Evolutionary conservation across 2,797 vertebrate species (phyloP).

Genomic region (Chromobotia macracanthus): DNA sequence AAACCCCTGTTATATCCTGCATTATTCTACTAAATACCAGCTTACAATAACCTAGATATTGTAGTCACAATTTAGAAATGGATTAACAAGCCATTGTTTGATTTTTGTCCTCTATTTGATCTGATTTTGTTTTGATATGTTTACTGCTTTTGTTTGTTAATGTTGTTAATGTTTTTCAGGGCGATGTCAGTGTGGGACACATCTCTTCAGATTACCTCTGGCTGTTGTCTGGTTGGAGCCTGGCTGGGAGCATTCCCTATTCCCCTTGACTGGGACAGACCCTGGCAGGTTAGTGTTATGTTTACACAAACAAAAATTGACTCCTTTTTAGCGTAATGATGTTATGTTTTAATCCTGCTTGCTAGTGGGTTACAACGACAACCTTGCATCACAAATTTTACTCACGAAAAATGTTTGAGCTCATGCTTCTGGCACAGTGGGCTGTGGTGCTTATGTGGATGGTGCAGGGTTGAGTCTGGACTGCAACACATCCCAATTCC

Average conservation of each 20-base stretch:
- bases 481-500: not conserved
- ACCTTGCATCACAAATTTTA: not conserved
- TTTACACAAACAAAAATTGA: slow-evolving; percentile 2
- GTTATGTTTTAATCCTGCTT: not conserved
- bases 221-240: slow-evolving; percentile 86
- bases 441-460: not conserved
- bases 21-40: not conserved
- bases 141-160: not conserved
- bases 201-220: slow-evolving; percentile 90
- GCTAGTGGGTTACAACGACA: not conserved
- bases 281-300: slow-evolving; percentile 75
- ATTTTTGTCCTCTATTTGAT: too few species aligned
- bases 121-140: not conserved
- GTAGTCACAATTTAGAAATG: not conserved
- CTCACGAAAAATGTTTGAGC: not conserved
- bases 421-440: not conserved
- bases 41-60: not conserved
- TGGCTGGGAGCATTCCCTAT: slow-evolving; percentile 94
- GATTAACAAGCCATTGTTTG: not conserved
- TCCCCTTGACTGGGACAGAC: slow-evolving; percentile 80
- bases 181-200: slow-evolving; percentile 94
- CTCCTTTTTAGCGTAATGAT: not conserved
- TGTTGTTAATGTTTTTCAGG: slow-evolving; percentile 77
- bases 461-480: not conserved
- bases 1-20: not conserved